Evolutionary conservation across 1,140 invertebrate species (phyloP), one percentile per base, ranked within the genome.

Genomic region (Drosophila mayri): DNA sequence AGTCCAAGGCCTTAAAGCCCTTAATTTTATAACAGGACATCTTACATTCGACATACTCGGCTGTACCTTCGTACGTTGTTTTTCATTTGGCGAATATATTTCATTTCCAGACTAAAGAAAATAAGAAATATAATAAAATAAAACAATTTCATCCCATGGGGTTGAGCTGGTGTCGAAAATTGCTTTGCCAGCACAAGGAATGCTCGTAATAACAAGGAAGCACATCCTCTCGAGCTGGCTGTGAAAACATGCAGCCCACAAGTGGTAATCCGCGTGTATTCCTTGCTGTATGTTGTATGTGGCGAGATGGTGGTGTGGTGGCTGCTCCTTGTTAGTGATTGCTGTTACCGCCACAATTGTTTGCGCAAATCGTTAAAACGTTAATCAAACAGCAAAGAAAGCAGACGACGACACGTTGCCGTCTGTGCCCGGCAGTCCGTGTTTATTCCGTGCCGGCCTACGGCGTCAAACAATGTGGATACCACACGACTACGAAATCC

Each of bases 341-440:
- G 82, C 55, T 76, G 73, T 68, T 74, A 62, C 75, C 63, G 83
- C 62, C 75, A 41, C 84, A 87, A 84, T 87, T 87, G 85, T 87
- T 88, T 87, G 84, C 84, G 46, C 80, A 87, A 87, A 87, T 87
- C 84, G 84, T 87, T 87, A 87, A 88, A 87, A 75, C 84, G 80
- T 86, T 88, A 87, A 87, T 87, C 84, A 87, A 88, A 87, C 80
- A 88, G 76, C 65, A 81, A 88, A 88, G 85, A 87, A 73, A 78
- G 77, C 76, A 83, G 80, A 76, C 86, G 77, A 35, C 22, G 22
- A 9, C 46, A 14, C 20, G 14, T 22, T 71, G 14, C 22, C 76
- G 58, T 71, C 65, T 68, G 60, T 32, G 66, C 66, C 66, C 66
- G 47, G 47, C 32, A 55, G 35, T 55, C 35, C 52, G 49, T 70